phyloP scores from a whole-genome alignment of 2,888 invertebrate species.

The Sinelater perroti region DNA sequence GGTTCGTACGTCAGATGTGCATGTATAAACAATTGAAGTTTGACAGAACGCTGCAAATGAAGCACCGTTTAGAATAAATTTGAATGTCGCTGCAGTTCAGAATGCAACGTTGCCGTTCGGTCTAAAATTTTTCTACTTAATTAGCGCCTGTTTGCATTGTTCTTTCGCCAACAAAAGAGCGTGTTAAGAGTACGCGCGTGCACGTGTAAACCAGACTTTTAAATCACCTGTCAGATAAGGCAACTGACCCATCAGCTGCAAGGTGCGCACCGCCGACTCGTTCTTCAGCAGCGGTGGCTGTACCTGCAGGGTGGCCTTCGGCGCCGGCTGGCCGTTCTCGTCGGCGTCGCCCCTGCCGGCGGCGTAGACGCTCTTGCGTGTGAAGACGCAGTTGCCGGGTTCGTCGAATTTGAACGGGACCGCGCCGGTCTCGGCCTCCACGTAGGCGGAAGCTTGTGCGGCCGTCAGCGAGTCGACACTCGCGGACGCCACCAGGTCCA shows the following conservation, averaged over 20 bases:
- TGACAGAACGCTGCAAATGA: too few species aligned
- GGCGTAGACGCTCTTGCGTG: conserved; percentile 23
- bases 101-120: too few species aligned
- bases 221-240: conserved; percentile 65
- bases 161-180: not conserved
- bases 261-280: conserved; percentile 44
- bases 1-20: too few species aligned
- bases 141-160: too few species aligned
- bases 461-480: conserved; percentile 46
- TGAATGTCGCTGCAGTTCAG: too few species aligned
- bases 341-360: conserved; percentile 2
- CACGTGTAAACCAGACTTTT: conserved; percentile 11
- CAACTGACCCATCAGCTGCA: conserved; percentile 62
- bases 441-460: conserved; percentile 40
- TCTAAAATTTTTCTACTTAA: too few species aligned
- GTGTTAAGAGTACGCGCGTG: not conserved
- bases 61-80: too few species aligned
- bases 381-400: conserved; percentile 34
- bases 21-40: too few species aligned
- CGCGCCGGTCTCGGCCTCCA: conserved; percentile 34
- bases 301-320: conserved; percentile 10
- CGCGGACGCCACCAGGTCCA: conserved; percentile 79
- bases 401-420: conserved; percentile 34
- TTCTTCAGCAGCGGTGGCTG: conserved; percentile 35
- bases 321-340: conserved; percentile 30